Percentiles rank a stretch among this genome's conserved stretches.
Conservation (phyloP, 2,888 invertebrate species). For the Linnaemya vulpina region DNA sequence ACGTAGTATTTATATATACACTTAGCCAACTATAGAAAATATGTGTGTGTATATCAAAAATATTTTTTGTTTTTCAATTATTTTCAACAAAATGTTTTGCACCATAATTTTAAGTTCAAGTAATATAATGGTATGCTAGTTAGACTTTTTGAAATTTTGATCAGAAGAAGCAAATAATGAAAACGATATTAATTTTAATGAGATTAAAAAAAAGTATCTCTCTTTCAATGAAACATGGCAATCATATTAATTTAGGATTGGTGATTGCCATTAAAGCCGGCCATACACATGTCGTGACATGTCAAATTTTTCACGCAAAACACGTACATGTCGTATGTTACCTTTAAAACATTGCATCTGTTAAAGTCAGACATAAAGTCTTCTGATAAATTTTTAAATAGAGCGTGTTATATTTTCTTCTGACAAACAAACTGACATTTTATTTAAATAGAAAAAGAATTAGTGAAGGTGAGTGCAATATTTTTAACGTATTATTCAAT, state of each 20-base stretch:
- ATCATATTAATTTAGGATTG: constrained; percentile 1
- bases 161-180: constrained; percentile 1
- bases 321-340: too few species aligned
- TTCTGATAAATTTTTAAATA: too few species aligned
- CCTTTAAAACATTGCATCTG: too few species aligned
- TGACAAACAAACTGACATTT: too few species aligned
- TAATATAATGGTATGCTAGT: constrained; percentile 57
- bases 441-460: too few species aligned
- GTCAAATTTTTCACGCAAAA: too few species aligned
- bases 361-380: too few species aligned
- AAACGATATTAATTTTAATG: constrained; percentile 18
- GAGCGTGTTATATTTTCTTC: too few species aligned
- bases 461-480: too few species aligned
- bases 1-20: neutral
- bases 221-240: neutral
- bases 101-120: constrained; percentile 55
- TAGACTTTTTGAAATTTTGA: neutral
- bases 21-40: neutral
- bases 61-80: constrained; percentile 48
- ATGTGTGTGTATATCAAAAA: constrained; percentile 7
- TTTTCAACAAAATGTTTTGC: constrained; percentile 49
- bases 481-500: too few species aligned
- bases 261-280: neutral
- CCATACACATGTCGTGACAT: too few species aligned
- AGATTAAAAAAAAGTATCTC: neutral